Percentiles rank a stretch among this genome's conserved stretches.
Conservation (phyloP, 2,888 invertebrate species). For the Beris chalybata region DNA sequence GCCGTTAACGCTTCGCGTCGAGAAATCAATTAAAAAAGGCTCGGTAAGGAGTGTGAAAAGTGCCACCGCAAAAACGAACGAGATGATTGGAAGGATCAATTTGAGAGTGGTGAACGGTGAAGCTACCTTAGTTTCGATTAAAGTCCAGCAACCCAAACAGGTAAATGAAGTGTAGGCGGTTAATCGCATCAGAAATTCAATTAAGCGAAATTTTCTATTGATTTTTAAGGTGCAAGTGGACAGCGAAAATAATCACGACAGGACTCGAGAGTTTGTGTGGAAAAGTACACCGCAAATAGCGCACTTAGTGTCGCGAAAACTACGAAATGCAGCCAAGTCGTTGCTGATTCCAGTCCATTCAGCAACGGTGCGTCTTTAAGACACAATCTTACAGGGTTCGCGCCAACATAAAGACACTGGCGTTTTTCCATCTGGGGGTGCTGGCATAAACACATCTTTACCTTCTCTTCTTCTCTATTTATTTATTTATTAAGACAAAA, state of each 20-base stretch:
- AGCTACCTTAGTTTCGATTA: slow-evolving; percentile 81
- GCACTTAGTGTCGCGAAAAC: slow-evolving; percentile 78
- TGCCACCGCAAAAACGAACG: slow-evolving; percentile 84
- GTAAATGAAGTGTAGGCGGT: slow-evolving; percentile 55
- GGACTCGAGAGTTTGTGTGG: slow-evolving; percentile 83
- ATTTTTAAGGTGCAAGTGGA: slow-evolving; percentile 76
- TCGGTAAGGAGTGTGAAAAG: slow-evolving; percentile 80
- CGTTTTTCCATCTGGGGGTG: too few relatives aligned
- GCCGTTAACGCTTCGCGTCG: slow-evolving; percentile 72
- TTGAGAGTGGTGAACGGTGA: slow-evolving; percentile 76
- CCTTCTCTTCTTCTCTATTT: too few relatives aligned
- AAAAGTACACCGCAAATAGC: slow-evolving; percentile 81
- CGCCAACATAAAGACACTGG: background rate
- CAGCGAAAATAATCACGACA: slow-evolving; percentile 78
- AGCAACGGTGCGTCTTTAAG: slow-evolving; percentile 51
- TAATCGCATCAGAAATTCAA: background rate
- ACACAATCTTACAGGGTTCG: background rate
- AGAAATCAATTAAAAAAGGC: slow-evolving; percentile 68
- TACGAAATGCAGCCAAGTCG: slow-evolving; percentile 59
- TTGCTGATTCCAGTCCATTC: slow-evolving; percentile 51
- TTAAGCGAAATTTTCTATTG: slow-evolving; percentile 40
- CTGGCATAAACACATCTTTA: too few relatives aligned
- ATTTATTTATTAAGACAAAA: too few relatives aligned
- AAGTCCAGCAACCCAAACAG: slow-evolving; percentile 85
- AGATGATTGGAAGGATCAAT: slow-evolving; percentile 80